phyloP scores from a whole-genome alignment of 1,140 invertebrate genomes.

The Rhagoletis zephyria region DNA sequence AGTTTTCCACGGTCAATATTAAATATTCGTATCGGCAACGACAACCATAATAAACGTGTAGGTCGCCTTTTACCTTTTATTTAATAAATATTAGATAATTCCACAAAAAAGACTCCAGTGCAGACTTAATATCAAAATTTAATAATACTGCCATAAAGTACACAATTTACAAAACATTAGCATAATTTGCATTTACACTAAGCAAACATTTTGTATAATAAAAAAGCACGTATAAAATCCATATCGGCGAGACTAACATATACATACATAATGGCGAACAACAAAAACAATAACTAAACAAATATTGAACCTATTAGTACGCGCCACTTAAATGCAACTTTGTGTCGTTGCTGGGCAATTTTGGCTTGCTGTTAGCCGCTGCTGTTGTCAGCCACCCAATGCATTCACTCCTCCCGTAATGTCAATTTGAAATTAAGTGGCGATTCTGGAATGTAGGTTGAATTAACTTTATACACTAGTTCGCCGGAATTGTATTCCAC shows the following conservation, averaged over 20 bases:
- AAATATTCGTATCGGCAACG: too few relatives aligned
- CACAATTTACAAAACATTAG: conserved; percentile 26
- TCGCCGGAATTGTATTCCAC: conserved; percentile 78
- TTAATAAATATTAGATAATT: too few relatives aligned
- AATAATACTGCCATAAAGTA: conserved; percentile 25
- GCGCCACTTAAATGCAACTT: neutral
- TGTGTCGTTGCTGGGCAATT: neutral
- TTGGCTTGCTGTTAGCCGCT: neutral
- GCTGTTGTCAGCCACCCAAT: neutral
- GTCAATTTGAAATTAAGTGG: conserved; percentile 79
- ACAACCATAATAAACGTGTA: too few relatives aligned
- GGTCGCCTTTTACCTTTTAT: too few relatives aligned
- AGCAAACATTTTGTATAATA: neutral
- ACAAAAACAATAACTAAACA: neutral
- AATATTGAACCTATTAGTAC: neutral
- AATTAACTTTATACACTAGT: conserved; percentile 81
- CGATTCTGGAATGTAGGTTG: conserved; percentile 81
- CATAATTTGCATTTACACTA: conserved; percentile 29
- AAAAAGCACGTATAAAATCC: conserved; percentile 29
- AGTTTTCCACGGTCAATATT: too few relatives aligned
- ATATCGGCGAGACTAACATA: conserved; percentile 39
- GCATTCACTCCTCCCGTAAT: conserved; percentile 64
- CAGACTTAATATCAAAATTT: neutral
- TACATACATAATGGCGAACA: conserved; percentile 11
- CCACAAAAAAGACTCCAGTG: too few relatives aligned